Base-by-base conservation (phyloP, 2,113 vertebrate genomes). In the Calidris pygmaea region DNA sequence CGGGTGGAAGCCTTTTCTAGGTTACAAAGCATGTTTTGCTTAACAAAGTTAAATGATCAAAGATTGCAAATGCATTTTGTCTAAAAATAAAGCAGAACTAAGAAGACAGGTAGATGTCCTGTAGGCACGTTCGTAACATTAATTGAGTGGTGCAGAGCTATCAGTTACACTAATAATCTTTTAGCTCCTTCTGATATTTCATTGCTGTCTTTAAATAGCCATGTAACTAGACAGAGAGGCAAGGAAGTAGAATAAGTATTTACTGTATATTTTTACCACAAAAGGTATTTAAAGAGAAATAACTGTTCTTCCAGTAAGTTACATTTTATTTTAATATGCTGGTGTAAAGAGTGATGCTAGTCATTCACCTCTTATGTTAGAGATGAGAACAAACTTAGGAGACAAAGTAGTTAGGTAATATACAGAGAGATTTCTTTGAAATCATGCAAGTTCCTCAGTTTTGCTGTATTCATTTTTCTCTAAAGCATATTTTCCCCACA, bases 111-210 rank as follows among this genome's bases (percentile, higher is more conserved):
- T 95, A 95, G 93, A 96, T 97, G 85, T 96, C 93, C 95, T 97
- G 75, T 87, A 91, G 73, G 89, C 81, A 87, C 32, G 43, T 75
- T 80, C 56, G 30, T 26, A 87, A 60, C 90, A 65, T 90, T 96
- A 94, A 96, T 66, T 93, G 94, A 97, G 63, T 94, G 75, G 74
- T 91, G 92, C 86, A 92, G 59, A 96, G 95, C 96, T 90, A 96
- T 97, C 85, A 95, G 85, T 96, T 97, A 95, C 21, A 17, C 87
- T 97, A 91, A 95, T 72, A 93, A 95, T 96, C 73, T 97, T 94
- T 95, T 94, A 95, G 89, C 65, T 97, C 93, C 86, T 96, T 97
- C 93, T 88, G 47, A 75, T 74, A 41, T 29, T 93, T 78, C 68
- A 67, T 66, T 5, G 2, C 35, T 72, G 32, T 72, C 76, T 93